Evolutionary conservation across 35 echinoderm and acorn worm genomes (phyloP).

Genomic region (Acanthaster planci): DNA sequence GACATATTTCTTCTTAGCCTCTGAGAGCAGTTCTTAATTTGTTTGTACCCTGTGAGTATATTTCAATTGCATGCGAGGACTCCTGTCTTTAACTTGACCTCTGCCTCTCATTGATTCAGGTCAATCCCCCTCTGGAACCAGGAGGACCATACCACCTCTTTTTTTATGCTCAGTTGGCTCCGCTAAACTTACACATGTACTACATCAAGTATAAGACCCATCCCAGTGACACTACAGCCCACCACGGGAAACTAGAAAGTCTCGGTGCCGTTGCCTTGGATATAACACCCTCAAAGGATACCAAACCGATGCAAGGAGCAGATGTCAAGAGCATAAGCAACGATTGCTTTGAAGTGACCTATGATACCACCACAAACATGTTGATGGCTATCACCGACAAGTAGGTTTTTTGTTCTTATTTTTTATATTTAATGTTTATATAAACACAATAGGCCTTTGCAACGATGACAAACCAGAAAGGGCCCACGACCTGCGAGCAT

Average conservation of each 20-base stretch:
- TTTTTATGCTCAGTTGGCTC: slow-evolving; percentile 58
- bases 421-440: background rate
- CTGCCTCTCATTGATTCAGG: slow-evolving; percentile 24
- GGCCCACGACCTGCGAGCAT: too few species aligned
- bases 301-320: background rate
- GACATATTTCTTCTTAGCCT: too few species aligned
- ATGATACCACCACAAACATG: slow-evolving; percentile 45
- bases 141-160: slow-evolving; percentile 44
- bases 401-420: slow-evolving; percentile 28
- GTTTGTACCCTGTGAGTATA: too few species aligned
- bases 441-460: too few species aligned
- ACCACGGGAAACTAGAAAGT: background rate
- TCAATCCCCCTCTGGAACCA: slow-evolving; percentile 38
- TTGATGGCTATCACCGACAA: slow-evolving; percentile 54
- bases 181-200: slow-evolving; percentile 43
- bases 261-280: background rate
- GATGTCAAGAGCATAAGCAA: slow-evolving; percentile 53
- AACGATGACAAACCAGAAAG: too few species aligned
- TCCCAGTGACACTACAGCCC: background rate
- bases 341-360: slow-evolving; percentile 53
- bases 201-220: slow-evolving; percentile 21
- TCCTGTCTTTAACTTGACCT: background rate
- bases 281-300: background rate
- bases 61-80: too few species aligned
- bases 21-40: too few species aligned